Base-by-base conservation (phyloP, 2,888 invertebrate genomes). In the Corythucha ciliata region DNA sequence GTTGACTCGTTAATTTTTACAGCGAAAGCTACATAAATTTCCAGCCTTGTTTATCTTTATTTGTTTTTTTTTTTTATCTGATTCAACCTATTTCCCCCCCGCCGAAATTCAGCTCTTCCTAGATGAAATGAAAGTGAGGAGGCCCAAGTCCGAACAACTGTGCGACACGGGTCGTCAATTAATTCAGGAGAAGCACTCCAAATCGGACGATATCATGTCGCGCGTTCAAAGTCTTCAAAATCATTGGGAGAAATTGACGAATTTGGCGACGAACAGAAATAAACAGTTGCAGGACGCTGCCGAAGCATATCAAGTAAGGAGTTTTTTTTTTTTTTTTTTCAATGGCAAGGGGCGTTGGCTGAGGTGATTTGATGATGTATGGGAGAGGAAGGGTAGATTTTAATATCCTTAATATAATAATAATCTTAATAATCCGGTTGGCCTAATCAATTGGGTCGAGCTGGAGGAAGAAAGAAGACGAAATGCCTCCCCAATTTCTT, bases 231-330 rank as follows among this genome's bases (percentile, higher is more conserved):
- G 82, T 7, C 72, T 92, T 42, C 79, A 81, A 66, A 80, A 83
- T 57, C 86, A 90, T 65, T 96, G 94, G 94, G 81, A 82, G 55
- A 76, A 81, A n/a, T 72, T 97, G n/a, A 78, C 87, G 25, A 83
- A 88, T 56, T 70, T 93, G 16, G 84, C 87, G 0, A 83, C 80
- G 0, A 67, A 80, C 52, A 72, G 86, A 36, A 77, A 79, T 47
- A 79, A 80, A 54, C 84, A 87, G 63, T 69, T 92, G 20, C 83
- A 85, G 63, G 90, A 91, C 66, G 89, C 89, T 1, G 81, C 82
- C 3, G 93, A 94, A 65, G 92, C 94, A 0, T 92, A 91, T 63
- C 93, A 93, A 74, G 78, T 80, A 63, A 54, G 10, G 22, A 18
- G 33, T n/a, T n/a, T n/a, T n/a, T n/a, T n/a, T n/a, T n/a, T n/a